A percentile compares a stretch with the other conserved stretches of the same genome.
phyloP scores from a whole-genome alignment of 2,888 invertebrate genomes.

The Lottia gigantea region DNA sequence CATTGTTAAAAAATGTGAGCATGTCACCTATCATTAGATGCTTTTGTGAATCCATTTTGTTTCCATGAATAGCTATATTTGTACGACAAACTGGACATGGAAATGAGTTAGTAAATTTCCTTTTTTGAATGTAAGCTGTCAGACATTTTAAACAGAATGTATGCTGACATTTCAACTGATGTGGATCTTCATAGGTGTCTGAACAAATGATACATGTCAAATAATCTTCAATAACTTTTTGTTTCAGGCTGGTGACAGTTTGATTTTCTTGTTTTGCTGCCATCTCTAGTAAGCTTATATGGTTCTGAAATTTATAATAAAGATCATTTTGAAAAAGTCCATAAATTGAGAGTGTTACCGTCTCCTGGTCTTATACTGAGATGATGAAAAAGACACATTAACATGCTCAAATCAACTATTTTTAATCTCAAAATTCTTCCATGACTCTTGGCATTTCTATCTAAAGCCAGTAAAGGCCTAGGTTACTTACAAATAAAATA shows the following conservation, averaged over 20 bases:
- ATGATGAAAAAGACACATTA: too few relatives aligned
- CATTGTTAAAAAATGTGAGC: slow-evolving; percentile 27
- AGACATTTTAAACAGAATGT: slow-evolving; percentile 36
- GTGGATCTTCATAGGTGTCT: slow-evolving; percentile 29
- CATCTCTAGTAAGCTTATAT: too few relatives aligned
- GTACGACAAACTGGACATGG: slow-evolving; percentile 36
- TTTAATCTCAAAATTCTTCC: too few relatives aligned
- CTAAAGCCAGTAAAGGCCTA: too few relatives aligned
- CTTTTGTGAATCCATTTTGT: slow-evolving; percentile 27
- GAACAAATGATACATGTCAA: slow-evolving; percentile 33
- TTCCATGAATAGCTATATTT: slow-evolving; percentile 22
- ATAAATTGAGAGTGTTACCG: too few relatives aligned
- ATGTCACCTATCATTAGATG: slow-evolving; percentile 30
- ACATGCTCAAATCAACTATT: too few relatives aligned
- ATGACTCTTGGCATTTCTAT: too few relatives aligned
- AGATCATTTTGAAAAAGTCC: too few relatives aligned
- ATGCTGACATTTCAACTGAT: slow-evolving; percentile 37
- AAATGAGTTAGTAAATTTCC: slow-evolving; percentile 15
- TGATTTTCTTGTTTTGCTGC: neutral
- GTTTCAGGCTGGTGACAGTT: neutral
- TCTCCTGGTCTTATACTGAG: too few relatives aligned
- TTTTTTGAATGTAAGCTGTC: slow-evolving; percentile 23
- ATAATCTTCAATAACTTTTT: slow-evolving; percentile 29
- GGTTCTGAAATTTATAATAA: too few relatives aligned
- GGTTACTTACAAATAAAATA: too few relatives aligned